These are phyloP conservation scores for Phoenicopterus ruber DNA, from an alignment of 2,113 vertebrate genomes.

Conservation along the genomic window DNA sequence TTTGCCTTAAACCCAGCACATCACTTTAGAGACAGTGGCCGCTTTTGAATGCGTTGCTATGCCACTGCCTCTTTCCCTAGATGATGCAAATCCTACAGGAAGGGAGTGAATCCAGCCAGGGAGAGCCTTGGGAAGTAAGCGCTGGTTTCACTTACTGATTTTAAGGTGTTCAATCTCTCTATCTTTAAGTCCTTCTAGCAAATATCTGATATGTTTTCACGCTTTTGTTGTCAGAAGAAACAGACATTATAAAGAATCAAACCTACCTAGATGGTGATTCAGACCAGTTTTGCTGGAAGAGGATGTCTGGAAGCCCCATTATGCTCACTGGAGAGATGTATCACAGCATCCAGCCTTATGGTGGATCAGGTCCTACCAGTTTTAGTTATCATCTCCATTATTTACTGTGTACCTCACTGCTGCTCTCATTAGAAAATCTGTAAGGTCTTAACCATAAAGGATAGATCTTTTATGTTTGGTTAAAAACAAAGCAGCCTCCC, in stretches of 20 bases:
- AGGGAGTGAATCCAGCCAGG: neutral
- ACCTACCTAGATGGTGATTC: neutral
- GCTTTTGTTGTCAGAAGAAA: neutral
- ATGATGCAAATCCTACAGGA: neutral
- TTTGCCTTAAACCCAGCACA: neutral
- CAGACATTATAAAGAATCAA: neutral
- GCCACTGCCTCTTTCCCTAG: neutral
- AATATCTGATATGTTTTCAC: neutral
- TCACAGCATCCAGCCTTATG: neutral
- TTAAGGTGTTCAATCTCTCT: neutral
- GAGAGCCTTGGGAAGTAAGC: neutral
- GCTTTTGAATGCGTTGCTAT: neutral
- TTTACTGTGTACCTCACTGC: neutral
- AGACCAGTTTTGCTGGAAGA: neutral
- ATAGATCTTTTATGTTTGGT: neutral
- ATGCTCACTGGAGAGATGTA: neutral
- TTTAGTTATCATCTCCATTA: neutral
- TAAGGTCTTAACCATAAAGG: neutral
- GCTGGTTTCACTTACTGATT: neutral
- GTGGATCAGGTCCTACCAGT: neutral
- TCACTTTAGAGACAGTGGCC: neutral
- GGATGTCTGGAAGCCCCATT: neutral
- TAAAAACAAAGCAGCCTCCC: neutral
- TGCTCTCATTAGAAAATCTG: neutral
- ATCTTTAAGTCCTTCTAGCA: neutral